Evolutionary conservation across 2,797 vertebrate genomes (phyloP).

Genomic region (Neosilurus hyrtlii): DNA sequence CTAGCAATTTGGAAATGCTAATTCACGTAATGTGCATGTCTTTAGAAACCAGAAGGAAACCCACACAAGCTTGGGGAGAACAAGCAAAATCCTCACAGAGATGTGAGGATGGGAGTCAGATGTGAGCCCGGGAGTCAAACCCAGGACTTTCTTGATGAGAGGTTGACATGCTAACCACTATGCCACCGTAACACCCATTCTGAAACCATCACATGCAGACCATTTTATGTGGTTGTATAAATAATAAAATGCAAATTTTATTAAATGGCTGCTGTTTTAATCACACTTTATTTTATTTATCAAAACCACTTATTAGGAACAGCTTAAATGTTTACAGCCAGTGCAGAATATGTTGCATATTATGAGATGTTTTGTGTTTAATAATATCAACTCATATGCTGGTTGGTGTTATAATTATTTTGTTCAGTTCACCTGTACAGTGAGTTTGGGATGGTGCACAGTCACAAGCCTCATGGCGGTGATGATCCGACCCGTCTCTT

Average conservation of each 20-base stretch:
- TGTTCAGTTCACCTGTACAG: slow-evolving; percentile 75
- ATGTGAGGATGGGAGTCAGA: no score
- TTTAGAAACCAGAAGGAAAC: no score
- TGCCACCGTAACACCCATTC: background rate
- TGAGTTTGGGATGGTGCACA: slow-evolving; percentile 78
- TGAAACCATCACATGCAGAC: background rate
- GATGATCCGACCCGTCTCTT: slow-evolving; percentile 81
- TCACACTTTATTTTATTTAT: background rate
- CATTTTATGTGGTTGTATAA: background rate
- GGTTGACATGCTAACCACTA: no score
- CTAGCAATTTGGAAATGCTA: no score
- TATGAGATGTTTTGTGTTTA: background rate
- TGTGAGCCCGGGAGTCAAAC: no score
- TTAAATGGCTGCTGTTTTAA: background rate
- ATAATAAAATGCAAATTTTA: background rate
- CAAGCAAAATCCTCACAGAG: no score
- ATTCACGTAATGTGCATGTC: no score
- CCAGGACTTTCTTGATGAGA: no score
- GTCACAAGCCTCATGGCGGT: slow-evolving; percentile 77
- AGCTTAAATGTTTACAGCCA: background rate
- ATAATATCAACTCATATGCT: background rate
- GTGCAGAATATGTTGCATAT: background rate
- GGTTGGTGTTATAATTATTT: background rate
- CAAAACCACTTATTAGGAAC: background rate
- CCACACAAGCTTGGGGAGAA: no score